These are phyloP conservation scores for Micronycteris hirsuta DNA, from an alignment of 2,113 vertebrate genomes.

Conservation along the genomic window DNA sequence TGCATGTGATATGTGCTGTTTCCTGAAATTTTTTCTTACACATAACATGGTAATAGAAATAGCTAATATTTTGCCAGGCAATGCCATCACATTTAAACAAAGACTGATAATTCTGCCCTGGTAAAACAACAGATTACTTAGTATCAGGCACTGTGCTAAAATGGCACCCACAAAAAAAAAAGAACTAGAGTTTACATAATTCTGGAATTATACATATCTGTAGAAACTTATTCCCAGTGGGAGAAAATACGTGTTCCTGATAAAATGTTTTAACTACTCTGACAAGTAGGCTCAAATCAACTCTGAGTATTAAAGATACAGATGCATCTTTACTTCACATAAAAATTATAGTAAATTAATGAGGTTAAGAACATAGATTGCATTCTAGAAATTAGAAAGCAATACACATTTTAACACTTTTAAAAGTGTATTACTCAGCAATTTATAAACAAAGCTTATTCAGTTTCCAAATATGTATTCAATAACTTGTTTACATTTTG, in stretches of 20 bases:
- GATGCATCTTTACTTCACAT: background rate
- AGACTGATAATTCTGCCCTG: background rate
- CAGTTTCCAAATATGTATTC: background rate
- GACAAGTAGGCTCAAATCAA: background rate
- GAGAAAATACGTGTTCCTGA: background rate
- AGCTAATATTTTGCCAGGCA: background rate
- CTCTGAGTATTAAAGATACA: background rate
- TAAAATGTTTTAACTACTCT: background rate
- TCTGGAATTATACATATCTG: background rate
- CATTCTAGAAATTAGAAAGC: constrained; percentile 1
- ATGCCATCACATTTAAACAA: background rate
- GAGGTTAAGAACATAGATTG: background rate
- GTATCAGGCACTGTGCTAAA: background rate
- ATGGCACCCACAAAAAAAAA: background rate
- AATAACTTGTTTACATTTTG: background rate
- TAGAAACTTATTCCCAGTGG: background rate
- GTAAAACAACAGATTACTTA: background rate
- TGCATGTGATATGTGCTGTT: background rate
- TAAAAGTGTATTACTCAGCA: background rate
- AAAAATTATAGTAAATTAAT: background rate
- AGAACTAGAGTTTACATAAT: background rate
- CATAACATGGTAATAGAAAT: background rate
- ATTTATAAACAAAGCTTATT: background rate
- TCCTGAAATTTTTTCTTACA: background rate
- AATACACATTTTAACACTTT: background rate